Percentiles rank a stretch among this genome's conserved stretches.
Conservation (phyloP, 2,888 invertebrate species). For the Masnerella sp. region DNA sequence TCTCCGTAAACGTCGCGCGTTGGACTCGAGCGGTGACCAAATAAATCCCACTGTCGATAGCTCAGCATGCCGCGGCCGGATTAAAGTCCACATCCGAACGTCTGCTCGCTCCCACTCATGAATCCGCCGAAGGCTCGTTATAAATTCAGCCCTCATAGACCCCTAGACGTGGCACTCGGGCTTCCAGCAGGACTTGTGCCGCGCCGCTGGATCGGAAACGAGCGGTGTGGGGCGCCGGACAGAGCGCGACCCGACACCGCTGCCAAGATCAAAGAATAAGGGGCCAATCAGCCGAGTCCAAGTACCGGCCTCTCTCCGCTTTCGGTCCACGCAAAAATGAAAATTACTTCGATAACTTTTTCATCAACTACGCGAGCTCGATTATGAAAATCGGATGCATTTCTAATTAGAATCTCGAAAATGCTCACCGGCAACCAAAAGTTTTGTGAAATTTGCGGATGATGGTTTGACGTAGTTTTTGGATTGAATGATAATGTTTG, state of each 20-base stretch:
- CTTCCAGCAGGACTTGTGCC: conserved; percentile 58
- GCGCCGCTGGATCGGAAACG: conserved; percentile 55
- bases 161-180: conserved; percentile 59
- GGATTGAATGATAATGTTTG: too few species aligned
- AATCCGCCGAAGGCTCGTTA: conserved; percentile 71
- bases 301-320: conserved; percentile 47
- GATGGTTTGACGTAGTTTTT: background rate
- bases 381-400: conserved; percentile 30
- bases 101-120: conserved; percentile 68
- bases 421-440: background rate
- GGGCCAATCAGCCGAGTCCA: conserved; percentile 52
- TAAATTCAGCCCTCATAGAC: conserved; percentile 71
- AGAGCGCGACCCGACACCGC: conserved; percentile 33
- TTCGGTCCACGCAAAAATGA: conserved; percentile 47
- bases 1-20: conserved; percentile 57
- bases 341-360: conserved; percentile 52
- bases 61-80: conserved; percentile 72
- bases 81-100: conserved; percentile 76
- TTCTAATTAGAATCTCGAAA: conserved; percentile 39
- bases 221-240: conserved; percentile 43
- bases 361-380: conserved; percentile 15
- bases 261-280: conserved; percentile 59
- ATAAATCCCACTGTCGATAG: conserved; percentile 77
- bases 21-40: conserved; percentile 64
- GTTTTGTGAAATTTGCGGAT: background rate